phyloP scores from a whole-genome alignment of 1,140 invertebrate species.

The Pantala flavescens region DNA sequence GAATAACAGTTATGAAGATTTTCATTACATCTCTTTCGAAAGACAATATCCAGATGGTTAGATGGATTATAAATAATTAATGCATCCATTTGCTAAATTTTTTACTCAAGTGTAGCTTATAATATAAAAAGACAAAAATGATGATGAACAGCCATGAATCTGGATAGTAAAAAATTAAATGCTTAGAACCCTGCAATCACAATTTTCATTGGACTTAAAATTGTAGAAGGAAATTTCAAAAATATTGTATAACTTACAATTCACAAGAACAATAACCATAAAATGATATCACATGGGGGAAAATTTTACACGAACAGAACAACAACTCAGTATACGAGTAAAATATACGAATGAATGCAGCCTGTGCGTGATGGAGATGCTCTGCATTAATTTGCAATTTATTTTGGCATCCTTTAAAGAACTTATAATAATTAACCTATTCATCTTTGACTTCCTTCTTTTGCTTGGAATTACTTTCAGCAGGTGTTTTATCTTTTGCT shows the following conservation, averaged over 20 bases:
- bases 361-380: not conserved
- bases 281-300: not conserved
- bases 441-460: constrained; percentile 9
- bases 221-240: not conserved
- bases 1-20: no score
- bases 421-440: not conserved
- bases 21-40: no score
- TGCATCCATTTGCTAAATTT: no score
- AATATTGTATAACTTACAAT: not conserved
- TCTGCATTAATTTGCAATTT: not conserved
- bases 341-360: not conserved
- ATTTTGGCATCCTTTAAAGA: not conserved
- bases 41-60: no score
- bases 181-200: not conserved
- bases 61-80: no score
- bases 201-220: not conserved
- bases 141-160: no score
- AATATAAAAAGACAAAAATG: no score
- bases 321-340: not conserved
- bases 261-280: not conserved
- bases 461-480: not conserved
- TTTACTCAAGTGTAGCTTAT: no score
- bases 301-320: not conserved
- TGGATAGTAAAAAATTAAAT: not conserved
- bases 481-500: not conserved